Base-by-base conservation (phyloP, 1,140 invertebrate genomes). In the Venturia canescens region DNA sequence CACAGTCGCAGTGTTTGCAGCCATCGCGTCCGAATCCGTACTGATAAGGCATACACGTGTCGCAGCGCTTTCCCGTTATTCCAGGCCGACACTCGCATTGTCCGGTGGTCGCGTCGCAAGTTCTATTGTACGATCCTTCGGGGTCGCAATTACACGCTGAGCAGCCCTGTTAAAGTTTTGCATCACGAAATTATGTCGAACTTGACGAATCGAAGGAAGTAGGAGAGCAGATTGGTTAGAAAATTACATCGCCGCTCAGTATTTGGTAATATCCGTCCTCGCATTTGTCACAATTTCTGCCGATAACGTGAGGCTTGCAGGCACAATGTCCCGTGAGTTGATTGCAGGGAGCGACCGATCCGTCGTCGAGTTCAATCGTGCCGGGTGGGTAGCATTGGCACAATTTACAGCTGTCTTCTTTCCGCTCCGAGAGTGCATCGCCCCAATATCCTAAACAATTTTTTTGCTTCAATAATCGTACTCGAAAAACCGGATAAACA, bases 11-110 rank as follows among this genome's bases (percentile, higher is more conserved):
- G 18, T 95, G 91, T 82, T 95, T 94, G 85, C 97, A 98, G 3
- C 97, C 97, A 6, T 97, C 95, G 3, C 89, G 81, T 18, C 97
- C 96, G 91, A 98, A 99, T 66, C 98, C 98, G 88, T 97, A 99
- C 87, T 98, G 96, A 89, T 96, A 95, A 0, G 95, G 93, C 80
- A 95, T 94, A 87, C 98, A 99, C 81, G 95, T 93, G 85, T 99
- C 96, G 87, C 98, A 99, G 67, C 94, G 94, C 82, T 91, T 94
- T 90, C 97, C 98, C 9, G 96, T 96, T 31, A 99, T 94, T 21
- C 97, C 97, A 6, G 94, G 94, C 86, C 96, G 94, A 89, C 98
- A 98, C 81, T 94, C 93, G 88, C 98, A 99, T 88, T 98, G 96
- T 1, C 98, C 97, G n/a, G 93, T 95, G 57, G 92, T 88, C 0